These are phyloP conservation scores for Dendrolimus pini DNA, from an alignment of 2,888 invertebrate species.

Conservation along the genomic window DNA sequence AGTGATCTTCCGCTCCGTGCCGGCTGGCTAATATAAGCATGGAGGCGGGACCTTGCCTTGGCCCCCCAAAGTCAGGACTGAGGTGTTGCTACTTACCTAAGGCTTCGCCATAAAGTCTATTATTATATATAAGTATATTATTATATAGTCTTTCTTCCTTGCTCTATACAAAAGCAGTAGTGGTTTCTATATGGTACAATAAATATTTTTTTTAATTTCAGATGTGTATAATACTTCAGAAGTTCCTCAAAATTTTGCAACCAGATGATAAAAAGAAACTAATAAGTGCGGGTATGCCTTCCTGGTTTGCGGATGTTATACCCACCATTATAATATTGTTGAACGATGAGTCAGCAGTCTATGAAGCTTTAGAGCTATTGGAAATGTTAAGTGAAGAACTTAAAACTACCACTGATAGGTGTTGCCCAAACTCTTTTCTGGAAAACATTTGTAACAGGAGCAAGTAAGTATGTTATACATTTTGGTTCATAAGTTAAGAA, in stretches of 20 bases:
- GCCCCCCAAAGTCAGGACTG: no score
- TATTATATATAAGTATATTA: no score
- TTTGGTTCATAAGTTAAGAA: neutral
- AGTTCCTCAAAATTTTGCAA: conserved; percentile 40
- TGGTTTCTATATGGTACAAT: no score
- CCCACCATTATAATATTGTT: conserved; percentile 45
- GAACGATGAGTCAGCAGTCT: conserved; percentile 4
- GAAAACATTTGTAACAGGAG: conserved; percentile 43
- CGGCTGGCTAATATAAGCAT: no score
- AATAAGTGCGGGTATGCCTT: conserved; percentile 47
- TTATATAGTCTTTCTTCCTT: no score
- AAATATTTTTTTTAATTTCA: conserved; percentile 8
- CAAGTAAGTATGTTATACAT: conserved; percentile 37
- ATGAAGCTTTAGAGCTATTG: conserved; percentile 34
- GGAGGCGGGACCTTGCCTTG: no score
- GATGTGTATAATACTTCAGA: conserved; percentile 29
- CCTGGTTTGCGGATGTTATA: conserved; percentile 68
- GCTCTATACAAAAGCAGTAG: no score
- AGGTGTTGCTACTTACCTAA: no score
- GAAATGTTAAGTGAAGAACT: conserved; percentile 60
- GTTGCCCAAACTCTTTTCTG: conserved; percentile 52
- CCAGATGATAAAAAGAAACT: conserved; percentile 40
- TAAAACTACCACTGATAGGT: conserved; percentile 45
- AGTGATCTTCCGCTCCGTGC: no score
- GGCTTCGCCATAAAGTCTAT: no score